Percentiles rank a stretch among this genome's conserved stretches.
These are phyloP conservation scores for Drosophila micromelanica DNA, from an alignment of 1,140 invertebrate genomes.

Conservation along the genomic window DNA sequence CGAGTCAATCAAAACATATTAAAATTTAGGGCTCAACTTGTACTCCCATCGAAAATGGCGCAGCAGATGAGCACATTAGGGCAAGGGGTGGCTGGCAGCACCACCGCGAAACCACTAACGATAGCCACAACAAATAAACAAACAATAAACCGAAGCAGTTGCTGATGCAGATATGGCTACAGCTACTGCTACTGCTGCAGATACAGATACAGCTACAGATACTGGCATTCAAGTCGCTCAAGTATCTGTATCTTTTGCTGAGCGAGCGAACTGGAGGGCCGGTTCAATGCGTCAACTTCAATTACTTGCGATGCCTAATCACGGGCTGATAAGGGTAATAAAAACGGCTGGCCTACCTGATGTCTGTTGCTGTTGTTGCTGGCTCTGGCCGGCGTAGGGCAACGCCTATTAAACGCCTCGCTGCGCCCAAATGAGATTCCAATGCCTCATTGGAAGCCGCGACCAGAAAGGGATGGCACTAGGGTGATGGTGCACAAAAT, in stretches of 20 bases:
- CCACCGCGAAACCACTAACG: conserved; percentile 41
- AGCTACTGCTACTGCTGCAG: neutral
- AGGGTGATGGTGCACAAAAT: conserved; percentile 51
- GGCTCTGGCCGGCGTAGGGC: conserved; percentile 40
- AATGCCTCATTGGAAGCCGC: conserved; percentile 30
- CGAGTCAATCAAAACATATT: conserved; percentile 84
- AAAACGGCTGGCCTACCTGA: conserved; percentile 40
- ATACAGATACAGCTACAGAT: conserved; percentile 21
- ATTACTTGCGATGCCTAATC: conserved; percentile 66
- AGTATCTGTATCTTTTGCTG: conserved; percentile 19
- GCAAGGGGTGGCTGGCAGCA: conserved; percentile 8
- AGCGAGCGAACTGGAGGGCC: neutral
- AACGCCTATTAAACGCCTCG: conserved; percentile 80
- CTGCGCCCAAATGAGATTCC: conserved; percentile 58
- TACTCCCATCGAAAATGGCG: conserved; percentile 71
- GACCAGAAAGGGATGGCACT: conserved; percentile 41
- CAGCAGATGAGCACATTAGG: conserved; percentile 47
- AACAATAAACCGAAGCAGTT: conserved; percentile 9
- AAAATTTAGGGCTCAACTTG: conserved; percentile 74
- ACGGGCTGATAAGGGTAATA: conserved; percentile 67
- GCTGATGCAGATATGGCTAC: conserved; percentile 21
- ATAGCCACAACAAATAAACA: conserved; percentile 27
- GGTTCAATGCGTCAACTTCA: conserved; percentile 44
- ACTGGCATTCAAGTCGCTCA: conserved; percentile 23
- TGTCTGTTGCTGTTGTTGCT: conserved; percentile 18